Evolutionary conservation across 2,113 vertebrate species (phyloP).

Genomic region (Callipepla californica): DNA sequence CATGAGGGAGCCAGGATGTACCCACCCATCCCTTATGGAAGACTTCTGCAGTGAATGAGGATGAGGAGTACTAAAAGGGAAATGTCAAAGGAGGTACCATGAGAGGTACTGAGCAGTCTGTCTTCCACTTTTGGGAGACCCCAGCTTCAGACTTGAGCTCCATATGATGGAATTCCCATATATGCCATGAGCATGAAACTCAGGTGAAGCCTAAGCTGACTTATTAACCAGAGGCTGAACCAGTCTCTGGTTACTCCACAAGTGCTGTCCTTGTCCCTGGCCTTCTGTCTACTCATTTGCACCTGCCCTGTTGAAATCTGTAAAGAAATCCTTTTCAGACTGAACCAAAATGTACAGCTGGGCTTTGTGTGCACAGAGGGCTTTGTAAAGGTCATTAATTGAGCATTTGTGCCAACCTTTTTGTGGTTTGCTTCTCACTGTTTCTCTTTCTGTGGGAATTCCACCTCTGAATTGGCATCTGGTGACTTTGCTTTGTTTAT

Average conservation of each 20-base stretch:
- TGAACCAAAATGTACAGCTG: slow-evolving; percentile 21
- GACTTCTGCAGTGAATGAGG: not conserved
- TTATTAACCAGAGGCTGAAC: not conserved
- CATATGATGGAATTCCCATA: fast-evolving
- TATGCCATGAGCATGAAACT: not conserved
- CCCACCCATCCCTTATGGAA: not conserved
- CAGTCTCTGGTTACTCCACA: not conserved
- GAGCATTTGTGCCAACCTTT: not conserved
- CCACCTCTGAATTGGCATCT: slow-evolving; percentile 25
- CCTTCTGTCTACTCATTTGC: not conserved
- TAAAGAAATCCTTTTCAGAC: slow-evolving; percentile 8
- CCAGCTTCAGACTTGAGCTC: not conserved
- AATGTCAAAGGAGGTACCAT: not conserved
- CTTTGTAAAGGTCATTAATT: slow-evolving; percentile 31
- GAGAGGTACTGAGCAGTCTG: not conserved
- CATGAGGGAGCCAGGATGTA: not conserved
- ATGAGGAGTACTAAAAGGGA: not conserved
- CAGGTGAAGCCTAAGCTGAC: not conserved
- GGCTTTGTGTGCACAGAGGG: not conserved
- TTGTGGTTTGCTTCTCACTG: slow-evolving; percentile 6
- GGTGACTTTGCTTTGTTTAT: not conserved
- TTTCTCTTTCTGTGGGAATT: slow-evolving; percentile 30
- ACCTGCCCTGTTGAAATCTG: not conserved
- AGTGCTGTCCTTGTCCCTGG: not conserved
- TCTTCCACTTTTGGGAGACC: not conserved